phyloP scores from a whole-genome alignment of 2,797 vertebrate genomes.

The Columba guinea region DNA sequence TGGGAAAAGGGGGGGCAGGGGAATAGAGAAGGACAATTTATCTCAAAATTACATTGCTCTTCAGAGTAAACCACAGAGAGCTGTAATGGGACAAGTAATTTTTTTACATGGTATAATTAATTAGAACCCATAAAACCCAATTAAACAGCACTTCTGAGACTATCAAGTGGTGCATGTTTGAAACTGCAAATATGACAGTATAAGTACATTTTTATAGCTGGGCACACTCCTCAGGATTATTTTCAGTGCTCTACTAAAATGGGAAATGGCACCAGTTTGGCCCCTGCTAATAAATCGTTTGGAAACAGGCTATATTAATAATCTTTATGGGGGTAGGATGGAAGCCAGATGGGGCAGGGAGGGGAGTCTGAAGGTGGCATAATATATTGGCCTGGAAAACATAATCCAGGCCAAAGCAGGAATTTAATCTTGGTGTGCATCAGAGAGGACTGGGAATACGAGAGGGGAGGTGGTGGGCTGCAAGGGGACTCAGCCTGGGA shows the following conservation, averaged over 20 bases:
- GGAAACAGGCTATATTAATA: constrained; percentile 69
- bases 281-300: constrained; percentile 64
- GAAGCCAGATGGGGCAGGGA: constrained; percentile 57
- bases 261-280: constrained; percentile 70
- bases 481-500: not conserved
- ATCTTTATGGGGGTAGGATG: constrained; percentile 65
- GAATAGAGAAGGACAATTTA: constrained; percentile 52
- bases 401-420: constrained; percentile 43
- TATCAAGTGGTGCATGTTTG: constrained; percentile 70
- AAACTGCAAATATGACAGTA: constrained; percentile 70
- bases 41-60: constrained; percentile 65
- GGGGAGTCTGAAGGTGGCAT: constrained; percentile 28
- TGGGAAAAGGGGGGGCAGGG: not conserved
- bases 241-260: constrained; percentile 68
- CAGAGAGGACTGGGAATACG: not conserved
- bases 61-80: constrained; percentile 67
- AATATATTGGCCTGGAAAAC: constrained; percentile 55
- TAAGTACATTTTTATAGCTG: constrained; percentile 74
- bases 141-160: constrained; percentile 76
- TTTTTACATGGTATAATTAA: constrained; percentile 71
- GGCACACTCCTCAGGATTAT: constrained; percentile 67
- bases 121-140: constrained; percentile 74
- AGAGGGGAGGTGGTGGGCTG: not conserved
- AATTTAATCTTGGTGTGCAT: constrained; percentile 4
- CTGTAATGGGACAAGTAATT: constrained; percentile 68